phyloP scores from a whole-genome alignment of 2,113 vertebrate species.

The Hippopotamus amphibius region DNA sequence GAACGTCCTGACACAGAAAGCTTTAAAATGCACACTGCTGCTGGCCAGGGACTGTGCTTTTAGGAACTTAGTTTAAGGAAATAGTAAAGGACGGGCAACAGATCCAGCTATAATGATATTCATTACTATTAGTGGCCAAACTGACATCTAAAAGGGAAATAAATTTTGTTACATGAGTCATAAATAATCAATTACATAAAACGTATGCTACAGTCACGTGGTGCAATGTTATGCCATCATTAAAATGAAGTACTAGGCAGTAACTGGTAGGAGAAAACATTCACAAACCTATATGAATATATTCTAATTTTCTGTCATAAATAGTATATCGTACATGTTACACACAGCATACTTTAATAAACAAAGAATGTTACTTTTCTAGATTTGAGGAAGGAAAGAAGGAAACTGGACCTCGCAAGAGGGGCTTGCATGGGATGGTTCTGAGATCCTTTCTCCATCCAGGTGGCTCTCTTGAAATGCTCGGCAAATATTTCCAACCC shows the following conservation, averaged over 20 bases:
- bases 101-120: not conserved
- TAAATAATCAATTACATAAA: not conserved
- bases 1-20: not conserved
- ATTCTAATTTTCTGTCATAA: not conserved
- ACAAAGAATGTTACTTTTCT: not conserved
- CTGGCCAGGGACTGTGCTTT: not conserved
- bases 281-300: not conserved
- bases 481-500: not conserved
- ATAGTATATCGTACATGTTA: not conserved
- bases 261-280: not conserved
- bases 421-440: not conserved
- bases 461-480: accelerated
- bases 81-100: not conserved
- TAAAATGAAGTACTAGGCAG: not conserved
- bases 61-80: not conserved
- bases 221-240: not conserved
- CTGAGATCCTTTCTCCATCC: not conserved
- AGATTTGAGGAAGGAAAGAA: not conserved
- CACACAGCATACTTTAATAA: constrained; percentile 30
- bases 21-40: not conserved
- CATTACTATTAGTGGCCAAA: not conserved
- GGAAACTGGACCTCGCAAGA: not conserved
- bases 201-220: accelerated
- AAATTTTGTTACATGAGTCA: not conserved
- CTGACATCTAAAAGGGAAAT: not conserved